Evolutionary conservation across 2,113 vertebrate species (phyloP).

Genomic region (Catharus fuscescens): DNA sequence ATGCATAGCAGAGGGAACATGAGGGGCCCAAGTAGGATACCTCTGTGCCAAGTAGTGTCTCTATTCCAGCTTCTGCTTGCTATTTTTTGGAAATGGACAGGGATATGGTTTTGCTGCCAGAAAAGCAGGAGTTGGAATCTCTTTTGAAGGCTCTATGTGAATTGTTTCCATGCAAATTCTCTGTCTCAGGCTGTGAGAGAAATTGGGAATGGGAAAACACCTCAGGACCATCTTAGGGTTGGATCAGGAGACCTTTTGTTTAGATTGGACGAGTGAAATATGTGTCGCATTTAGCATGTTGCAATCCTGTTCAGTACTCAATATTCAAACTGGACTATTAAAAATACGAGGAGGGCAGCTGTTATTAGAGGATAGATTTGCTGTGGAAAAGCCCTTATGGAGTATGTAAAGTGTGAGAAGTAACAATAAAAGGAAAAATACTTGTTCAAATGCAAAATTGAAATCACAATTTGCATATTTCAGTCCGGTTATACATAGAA

Average conservation of each 20-base stretch:
- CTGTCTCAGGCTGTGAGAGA: not conserved
- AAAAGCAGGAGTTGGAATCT: not conserved
- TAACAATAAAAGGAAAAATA: not conserved
- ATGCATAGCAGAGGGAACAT: not conserved
- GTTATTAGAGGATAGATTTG: not conserved
- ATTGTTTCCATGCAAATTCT: not conserved
- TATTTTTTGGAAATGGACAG: not conserved
- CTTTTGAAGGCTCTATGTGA: not conserved
- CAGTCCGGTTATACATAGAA: not conserved
- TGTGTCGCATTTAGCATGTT: not conserved
- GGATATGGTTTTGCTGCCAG: not conserved
- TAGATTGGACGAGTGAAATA: not conserved
- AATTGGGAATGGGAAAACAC: not conserved
- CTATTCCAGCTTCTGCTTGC: not conserved
- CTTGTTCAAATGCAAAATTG: constrained; percentile 38
- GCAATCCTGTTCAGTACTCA: fast-evolving
- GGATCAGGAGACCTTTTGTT: not conserved
- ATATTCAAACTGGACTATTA: not conserved
- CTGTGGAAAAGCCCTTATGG: not conserved
- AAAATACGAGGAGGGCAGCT: not conserved
- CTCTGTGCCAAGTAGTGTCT: not conserved
- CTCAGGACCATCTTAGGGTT: not conserved
- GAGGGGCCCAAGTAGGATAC: not conserved
- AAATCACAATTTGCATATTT: not conserved
- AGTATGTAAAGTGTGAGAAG: not conserved